phyloP scores from a whole-genome alignment of 2,797 vertebrate species.

The Acipenser transmontanus region DNA sequence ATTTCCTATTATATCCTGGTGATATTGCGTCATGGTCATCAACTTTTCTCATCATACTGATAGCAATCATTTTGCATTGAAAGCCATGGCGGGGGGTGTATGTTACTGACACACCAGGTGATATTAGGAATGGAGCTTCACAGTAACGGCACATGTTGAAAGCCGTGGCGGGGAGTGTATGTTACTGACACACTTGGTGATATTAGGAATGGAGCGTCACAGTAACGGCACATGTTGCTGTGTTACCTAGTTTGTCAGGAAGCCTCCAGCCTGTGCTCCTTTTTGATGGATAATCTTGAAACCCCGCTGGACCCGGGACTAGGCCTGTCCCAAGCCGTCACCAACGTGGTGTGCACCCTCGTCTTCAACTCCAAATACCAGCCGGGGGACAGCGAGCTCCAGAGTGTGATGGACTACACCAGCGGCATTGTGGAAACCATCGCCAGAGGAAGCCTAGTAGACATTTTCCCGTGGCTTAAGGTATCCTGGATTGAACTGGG shows the following conservation, averaged over 20 bases:
- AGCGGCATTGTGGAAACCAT: conserved; percentile 65
- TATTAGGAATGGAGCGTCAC: no score
- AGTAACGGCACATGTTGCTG: conserved; percentile 1
- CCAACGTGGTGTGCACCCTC: conserved; percentile 62
- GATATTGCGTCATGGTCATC: no score
- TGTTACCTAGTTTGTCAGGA: conserved; percentile 47
- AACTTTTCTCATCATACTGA: no score
- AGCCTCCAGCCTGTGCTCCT: conserved; percentile 46
- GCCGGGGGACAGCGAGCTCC: conserved; percentile 47
- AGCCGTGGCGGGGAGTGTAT: no score
- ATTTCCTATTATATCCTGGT: no score
- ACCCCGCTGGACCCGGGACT: conserved; percentile 45
- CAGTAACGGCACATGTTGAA: not conserved
- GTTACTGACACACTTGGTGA: no score
- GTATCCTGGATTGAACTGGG: conserved; percentile 25
- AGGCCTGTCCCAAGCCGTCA: conserved; percentile 53
- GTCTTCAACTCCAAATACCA: conserved; percentile 59
- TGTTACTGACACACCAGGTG: no score
- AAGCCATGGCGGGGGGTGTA: no score
- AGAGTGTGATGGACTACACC: conserved; percentile 59
- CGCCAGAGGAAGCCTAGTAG: conserved; percentile 53
- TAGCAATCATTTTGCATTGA: no score
- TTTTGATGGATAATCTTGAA: conserved; percentile 35
- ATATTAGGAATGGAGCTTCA: no score
- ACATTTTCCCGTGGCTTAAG: conserved; percentile 65